Conservation (phyloP, 2,113 vertebrate species). For the Phalacrocorax carbo region DNA sequence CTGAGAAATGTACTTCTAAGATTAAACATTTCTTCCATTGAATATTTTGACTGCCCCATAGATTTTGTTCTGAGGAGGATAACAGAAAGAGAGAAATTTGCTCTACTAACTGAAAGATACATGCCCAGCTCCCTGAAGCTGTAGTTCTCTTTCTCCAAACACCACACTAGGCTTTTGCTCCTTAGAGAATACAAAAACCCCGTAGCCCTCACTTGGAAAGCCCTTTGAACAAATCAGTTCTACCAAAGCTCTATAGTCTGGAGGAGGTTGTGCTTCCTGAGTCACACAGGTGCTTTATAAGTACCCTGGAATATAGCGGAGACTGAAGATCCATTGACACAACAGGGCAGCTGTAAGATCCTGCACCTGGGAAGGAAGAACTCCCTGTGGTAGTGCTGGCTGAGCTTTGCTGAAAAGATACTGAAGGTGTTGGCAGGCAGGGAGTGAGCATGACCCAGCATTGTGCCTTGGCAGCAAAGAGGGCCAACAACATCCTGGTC, state of each 20-base stretch:
- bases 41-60: background rate
- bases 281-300: background rate
- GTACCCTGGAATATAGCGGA: background rate
- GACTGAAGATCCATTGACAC: background rate
- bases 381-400: background rate
- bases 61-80: background rate
- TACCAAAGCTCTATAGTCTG: background rate
- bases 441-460: background rate
- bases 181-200: background rate
- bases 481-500: background rate
- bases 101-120: background rate
- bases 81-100: background rate
- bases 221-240: background rate
- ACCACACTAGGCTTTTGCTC: background rate
- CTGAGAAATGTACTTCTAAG: background rate
- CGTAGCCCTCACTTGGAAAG: background rate
- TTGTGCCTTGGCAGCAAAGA: background rate
- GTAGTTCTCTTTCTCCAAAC: background rate
- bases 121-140: background rate
- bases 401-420: background rate
- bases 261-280: background rate
- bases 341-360: background rate
- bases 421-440: background rate
- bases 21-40: background rate
- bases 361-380: background rate